Conservation (phyloP, 1,140 invertebrate species). For the Frieseomelitta varia region DNA sequence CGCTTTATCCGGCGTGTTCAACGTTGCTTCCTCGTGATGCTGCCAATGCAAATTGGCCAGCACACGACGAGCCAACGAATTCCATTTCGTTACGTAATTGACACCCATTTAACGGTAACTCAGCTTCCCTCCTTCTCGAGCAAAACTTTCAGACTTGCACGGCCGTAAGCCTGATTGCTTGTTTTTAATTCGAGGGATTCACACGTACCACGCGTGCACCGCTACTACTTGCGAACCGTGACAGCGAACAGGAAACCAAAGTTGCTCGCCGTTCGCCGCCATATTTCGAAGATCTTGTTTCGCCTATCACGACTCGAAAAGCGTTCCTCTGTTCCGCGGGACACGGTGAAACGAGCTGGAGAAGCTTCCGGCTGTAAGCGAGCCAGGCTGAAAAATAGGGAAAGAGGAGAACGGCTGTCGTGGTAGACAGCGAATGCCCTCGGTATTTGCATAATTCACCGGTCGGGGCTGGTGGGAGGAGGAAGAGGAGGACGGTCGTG, state of each 20-base stretch:
- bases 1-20: not conserved
- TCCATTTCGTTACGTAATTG: not conserved
- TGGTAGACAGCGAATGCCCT: slow-evolving; percentile 46
- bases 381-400: slow-evolving; percentile 9
- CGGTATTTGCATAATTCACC: slow-evolving; percentile 66
- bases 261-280: not conserved
- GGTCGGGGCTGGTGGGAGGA: not conserved
- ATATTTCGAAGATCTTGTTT: slow-evolving; percentile 25
- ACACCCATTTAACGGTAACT: not conserved
- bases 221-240: not conserved
- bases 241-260: not conserved
- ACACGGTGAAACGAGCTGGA: slow-evolving; percentile 42
- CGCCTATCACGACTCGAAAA: slow-evolving; percentile 16
- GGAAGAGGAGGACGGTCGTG: slow-evolving; percentile 34
- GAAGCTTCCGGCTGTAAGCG: slow-evolving; percentile 42
- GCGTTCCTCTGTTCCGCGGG: slow-evolving; percentile 31
- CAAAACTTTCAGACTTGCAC: not conserved
- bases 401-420: slow-evolving; percentile 10
- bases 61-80: not conserved
- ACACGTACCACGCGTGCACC: not conserved
- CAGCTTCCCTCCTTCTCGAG: not conserved
- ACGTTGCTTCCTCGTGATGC: not conserved
- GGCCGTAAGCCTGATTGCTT: not conserved
- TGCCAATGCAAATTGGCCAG: not conserved
- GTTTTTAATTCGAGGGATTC: not conserved